Evolutionary conservation across 1,140 invertebrate genomes (phyloP).

Genomic region (Penaeus japonicus): DNA sequence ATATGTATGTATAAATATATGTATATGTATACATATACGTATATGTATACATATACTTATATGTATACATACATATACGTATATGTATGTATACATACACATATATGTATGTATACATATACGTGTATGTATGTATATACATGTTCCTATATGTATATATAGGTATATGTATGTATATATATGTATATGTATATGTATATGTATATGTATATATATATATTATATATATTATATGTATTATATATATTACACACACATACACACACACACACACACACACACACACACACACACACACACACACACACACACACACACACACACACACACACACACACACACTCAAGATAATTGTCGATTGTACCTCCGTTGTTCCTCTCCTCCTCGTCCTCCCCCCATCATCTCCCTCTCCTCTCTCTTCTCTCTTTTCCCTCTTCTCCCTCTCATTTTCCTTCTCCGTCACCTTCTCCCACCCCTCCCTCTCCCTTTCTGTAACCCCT

Average conservation of each 20-base stretch:
- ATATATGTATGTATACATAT: neutral
- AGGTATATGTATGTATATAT: neutral
- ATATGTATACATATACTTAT: neutral
- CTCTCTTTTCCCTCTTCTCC: neutral
- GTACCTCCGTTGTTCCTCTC: neutral
- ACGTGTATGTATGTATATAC: neutral
- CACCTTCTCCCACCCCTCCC: neutral
- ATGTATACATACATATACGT: neutral
- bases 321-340: too few relatives aligned
- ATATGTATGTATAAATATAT: too few relatives aligned
- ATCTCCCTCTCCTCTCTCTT: neutral
- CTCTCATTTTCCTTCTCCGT: neutral
- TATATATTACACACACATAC: too few relatives aligned
- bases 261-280: too few relatives aligned
- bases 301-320: too few relatives aligned
- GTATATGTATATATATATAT: too few relatives aligned
- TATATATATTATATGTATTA: too few relatives aligned
- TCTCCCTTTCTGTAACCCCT: neutral
- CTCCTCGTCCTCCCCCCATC: neutral
- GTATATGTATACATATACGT: too few relatives aligned
- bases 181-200: neutral
- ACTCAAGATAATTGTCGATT: too few relatives aligned
- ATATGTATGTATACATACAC: neutral
- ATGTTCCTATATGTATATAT: neutral
- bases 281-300: too few relatives aligned